Evolutionary conservation across 1,140 invertebrate species (phyloP).

Genomic region (Rhizoglyphus robini): DNA sequence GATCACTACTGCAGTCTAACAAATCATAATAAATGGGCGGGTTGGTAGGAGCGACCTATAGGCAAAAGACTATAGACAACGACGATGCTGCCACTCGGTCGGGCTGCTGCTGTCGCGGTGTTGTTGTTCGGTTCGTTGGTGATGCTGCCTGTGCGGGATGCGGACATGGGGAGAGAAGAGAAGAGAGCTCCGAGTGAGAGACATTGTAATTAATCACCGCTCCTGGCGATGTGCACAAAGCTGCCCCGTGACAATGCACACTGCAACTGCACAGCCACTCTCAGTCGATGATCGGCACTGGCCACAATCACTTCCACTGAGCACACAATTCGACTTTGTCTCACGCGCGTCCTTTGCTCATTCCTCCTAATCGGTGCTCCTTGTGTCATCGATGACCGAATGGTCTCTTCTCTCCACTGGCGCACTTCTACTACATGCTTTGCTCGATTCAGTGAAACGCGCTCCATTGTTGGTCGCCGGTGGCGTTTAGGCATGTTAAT

Average conservation of each 20-base stretch:
- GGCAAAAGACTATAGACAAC: not conserved
- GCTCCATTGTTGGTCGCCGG: no score
- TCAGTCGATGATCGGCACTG: slow-evolving; percentile 7
- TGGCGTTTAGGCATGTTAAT: no score
- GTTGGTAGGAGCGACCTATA: slow-evolving; percentile 7
- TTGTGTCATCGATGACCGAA: not conserved
- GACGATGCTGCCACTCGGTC: not conserved
- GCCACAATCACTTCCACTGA: not conserved
- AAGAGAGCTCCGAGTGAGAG: not conserved
- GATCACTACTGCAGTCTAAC: not conserved
- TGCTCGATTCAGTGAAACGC: no score
- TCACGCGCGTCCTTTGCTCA: not conserved
- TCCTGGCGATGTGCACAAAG: slow-evolving; percentile 12
- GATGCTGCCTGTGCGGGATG: not conserved
- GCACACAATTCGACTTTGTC: not conserved
- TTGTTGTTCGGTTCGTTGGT: not conserved
- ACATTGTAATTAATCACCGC: slow-evolving; percentile 15
- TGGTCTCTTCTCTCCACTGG: not conserved
- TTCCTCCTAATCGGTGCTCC: not conserved
- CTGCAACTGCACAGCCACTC: not conserved
- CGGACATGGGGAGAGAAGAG: not conserved
- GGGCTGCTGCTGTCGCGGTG: no score
- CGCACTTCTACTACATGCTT: no score
- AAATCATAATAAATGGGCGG: not conserved
- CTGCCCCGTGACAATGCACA: slow-evolving; percentile 8